phyloP scores from a whole-genome alignment of 2,113 vertebrate genomes.

The Plecturocebus donacophilus region DNA sequence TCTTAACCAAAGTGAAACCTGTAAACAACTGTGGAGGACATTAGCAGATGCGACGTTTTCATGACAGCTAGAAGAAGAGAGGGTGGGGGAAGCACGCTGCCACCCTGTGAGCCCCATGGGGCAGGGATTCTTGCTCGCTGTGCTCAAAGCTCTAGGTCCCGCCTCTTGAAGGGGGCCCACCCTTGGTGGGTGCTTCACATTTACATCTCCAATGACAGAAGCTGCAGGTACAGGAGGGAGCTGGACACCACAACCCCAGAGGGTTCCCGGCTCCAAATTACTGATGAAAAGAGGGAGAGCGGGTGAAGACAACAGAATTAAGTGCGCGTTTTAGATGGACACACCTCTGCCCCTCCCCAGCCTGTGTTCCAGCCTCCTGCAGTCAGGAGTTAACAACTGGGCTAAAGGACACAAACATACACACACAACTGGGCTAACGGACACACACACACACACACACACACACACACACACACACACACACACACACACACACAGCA shows the following conservation, averaged over 20 bases:
- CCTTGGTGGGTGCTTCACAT: neutral
- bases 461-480: neutral
- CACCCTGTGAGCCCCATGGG: fast-evolving
- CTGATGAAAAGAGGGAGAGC: neutral
- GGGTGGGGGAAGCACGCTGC: fast-evolving
- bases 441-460: neutral
- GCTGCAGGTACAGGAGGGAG: neutral
- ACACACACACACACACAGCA: neutral
- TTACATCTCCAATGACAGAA: neutral
- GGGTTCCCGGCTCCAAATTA: neutral
- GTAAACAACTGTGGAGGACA: neutral
- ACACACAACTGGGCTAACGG: neutral
- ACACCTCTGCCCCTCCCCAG: too few relatives aligned
- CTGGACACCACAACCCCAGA: neutral
- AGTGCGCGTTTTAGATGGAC: neutral
- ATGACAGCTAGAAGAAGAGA: neutral
- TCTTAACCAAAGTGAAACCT: neutral
- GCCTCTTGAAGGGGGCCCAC: too few relatives aligned
- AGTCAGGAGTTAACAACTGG: neutral
- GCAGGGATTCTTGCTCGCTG: neutral
- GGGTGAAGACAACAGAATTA: neutral
- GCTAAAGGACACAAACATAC: neutral
- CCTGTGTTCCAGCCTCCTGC: neutral
- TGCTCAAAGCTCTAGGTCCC: neutral
- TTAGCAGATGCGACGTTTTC: neutral